Evolutionary conservation across 2,888 invertebrate species (phyloP), one percentile per base, ranked within the genome.

Genomic region (Limnephilus rhombicus): DNA sequence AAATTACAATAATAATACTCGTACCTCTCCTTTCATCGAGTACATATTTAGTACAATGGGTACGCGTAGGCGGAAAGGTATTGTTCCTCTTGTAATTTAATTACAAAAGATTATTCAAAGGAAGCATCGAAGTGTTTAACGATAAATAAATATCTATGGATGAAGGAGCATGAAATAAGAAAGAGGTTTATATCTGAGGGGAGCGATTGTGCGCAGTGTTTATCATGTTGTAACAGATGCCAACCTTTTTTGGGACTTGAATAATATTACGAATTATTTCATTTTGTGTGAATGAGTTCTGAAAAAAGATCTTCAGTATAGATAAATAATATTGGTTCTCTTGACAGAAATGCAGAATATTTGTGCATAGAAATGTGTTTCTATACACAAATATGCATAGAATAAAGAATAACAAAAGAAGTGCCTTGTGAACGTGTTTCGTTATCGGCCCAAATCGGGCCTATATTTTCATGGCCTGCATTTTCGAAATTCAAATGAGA

Each of bases 101-200:
- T 93, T 93, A 93, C 93, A 93, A 93, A 92, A 93, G 93, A 93
- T 93, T 93, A 93, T 93, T 93, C 93, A 93, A 92, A 93, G 93
- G 90, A 91, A 92, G 93, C 93, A 93, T 88, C 93, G 90, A 91
- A 93, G 93, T 93, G 93, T 93, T 93, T 93, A 93, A 93, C 93
- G 93, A 93, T 93, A 93, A 93, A 93, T 93, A 93, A 93, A 93
- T 93, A 93, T 93, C 92, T 93, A 92, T 85, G 92, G 93, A 90
- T 92, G 92, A 91, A 90, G 91, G 87, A 86, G 86, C 93, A 91
- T 68, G 93, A 91, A 92, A 93, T 91, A 93, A 93, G 91, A 93
- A 93, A 93, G 93, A 93, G 93, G 93, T 93, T 93, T 93, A 93
- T 85, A 31, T 41, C 53, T 24, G 37, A n/a, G 34, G 80, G 80